A percentile compares a stretch with the other conserved stretches of the same genome.
Conservation (phyloP, 2,888 invertebrate genomes). For the Bellardia bayeri region DNA sequence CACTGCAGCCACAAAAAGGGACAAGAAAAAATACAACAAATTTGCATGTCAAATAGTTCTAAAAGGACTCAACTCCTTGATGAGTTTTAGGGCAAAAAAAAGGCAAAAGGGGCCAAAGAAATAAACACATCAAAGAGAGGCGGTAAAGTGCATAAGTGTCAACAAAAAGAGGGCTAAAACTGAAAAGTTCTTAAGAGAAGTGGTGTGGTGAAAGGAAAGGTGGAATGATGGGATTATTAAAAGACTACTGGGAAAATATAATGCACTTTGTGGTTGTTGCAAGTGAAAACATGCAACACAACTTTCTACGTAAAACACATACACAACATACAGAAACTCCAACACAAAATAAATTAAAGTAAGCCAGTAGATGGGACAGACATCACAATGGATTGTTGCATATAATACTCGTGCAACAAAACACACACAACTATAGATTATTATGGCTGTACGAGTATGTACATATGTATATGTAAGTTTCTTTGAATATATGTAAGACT, state of each 20-base stretch:
- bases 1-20: slow-evolving; percentile 25
- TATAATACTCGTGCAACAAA: slow-evolving; percentile 7
- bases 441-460: not conserved
- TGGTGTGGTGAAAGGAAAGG: not conserved
- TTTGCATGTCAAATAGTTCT: slow-evolving; percentile 66
- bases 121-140: slow-evolving; percentile 51
- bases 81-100: not conserved
- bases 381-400: slow-evolving; percentile 9
- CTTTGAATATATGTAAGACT: not conserved
- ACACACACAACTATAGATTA: not conserved
- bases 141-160: slow-evolving; percentile 70
- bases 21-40: slow-evolving; percentile 28
- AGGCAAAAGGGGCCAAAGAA: not conserved
- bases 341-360: slow-evolving; percentile 24
- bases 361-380: slow-evolving; percentile 14
- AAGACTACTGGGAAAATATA: slow-evolving; percentile 41
- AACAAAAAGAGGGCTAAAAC: slow-evolving; percentile 64
- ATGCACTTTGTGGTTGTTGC: slow-evolving; percentile 60
- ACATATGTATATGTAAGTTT: not conserved
- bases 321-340: not conserved
- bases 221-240: slow-evolving; percentile 14
- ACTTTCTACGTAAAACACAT: not conserved
- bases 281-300: slow-evolving; percentile 52
- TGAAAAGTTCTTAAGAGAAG: slow-evolving; percentile 29
- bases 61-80: slow-evolving; percentile 34